phyloP scores from a whole-genome alignment of 1,140 invertebrate species.

The Ips typographus region DNA sequence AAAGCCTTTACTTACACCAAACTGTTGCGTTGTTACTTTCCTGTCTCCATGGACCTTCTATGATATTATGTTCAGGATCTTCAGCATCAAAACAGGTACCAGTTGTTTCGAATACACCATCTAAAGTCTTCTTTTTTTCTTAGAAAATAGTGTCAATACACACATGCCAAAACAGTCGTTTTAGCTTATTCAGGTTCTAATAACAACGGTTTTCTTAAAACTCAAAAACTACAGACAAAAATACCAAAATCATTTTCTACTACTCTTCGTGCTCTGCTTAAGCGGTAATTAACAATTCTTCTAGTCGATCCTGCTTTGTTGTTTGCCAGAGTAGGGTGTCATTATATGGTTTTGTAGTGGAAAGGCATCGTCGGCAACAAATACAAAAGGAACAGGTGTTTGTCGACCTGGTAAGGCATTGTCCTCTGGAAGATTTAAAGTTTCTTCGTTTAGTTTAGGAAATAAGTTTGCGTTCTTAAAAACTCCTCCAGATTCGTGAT shows the following conservation, averaged over 20 bases:
- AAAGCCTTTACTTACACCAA: no score
- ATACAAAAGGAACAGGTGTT: not conserved
- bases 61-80: not conserved
- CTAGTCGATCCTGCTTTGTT: not conserved
- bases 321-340: not conserved
- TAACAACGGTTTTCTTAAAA: constrained; percentile 1
- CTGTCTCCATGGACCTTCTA: not conserved
- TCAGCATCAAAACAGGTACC: not conserved
- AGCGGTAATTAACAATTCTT: not conserved
- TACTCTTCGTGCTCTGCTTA: not conserved
- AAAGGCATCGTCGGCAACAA: not conserved
- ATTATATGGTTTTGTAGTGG: not conserved
- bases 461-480: not conserved
- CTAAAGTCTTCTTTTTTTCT: not conserved
- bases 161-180: not conserved
- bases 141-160: not conserved
- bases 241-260: not conserved
- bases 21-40: not conserved
- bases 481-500: not conserved
- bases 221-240: not conserved
- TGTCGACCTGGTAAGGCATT: not conserved
- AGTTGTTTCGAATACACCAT: not conserved
- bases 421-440: not conserved
- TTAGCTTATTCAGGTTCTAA: not conserved
- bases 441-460: not conserved